phyloP scores from a whole-genome alignment of 2,888 invertebrate genomes.

The Plagodis pulveraria region DNA sequence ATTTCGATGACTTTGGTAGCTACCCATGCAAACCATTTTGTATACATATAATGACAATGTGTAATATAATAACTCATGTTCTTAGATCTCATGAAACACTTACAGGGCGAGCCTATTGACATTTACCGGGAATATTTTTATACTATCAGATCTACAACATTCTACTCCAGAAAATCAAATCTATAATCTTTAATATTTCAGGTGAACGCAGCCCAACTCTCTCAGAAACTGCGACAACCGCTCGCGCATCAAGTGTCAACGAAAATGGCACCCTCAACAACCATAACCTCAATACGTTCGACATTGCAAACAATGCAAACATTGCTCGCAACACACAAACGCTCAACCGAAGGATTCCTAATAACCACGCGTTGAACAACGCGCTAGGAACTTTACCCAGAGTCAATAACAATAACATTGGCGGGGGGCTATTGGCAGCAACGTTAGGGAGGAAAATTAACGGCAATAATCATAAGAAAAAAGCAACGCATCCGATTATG shows the following conservation, averaged over 20 bases:
- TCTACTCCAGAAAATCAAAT: no score
- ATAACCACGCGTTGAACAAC: constrained; percentile 73
- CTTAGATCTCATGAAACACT: no score
- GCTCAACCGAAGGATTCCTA: constrained; percentile 66
- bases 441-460: constrained; percentile 81
- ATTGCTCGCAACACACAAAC: constrained; percentile 74
- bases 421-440: constrained; percentile 66
- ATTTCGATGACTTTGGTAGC: no score
- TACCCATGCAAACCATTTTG: no score
- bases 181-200: constrained; percentile 44
- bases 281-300: constrained; percentile 50
- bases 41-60: no score
- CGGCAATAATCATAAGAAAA: constrained; percentile 82
- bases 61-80: no score
- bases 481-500: constrained; percentile 80
- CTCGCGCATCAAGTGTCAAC: constrained; percentile 89
- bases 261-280: constrained; percentile 74
- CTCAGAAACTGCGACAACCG: constrained; percentile 93
- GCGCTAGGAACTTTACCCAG: constrained; percentile 76
- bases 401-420: constrained; percentile 66
- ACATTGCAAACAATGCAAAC: constrained; percentile 60
- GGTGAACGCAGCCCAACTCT: constrained; percentile 92
- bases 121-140: not conserved
- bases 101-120: no score
- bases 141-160: not conserved